Evolutionary conservation across 2,113 vertebrate species (phyloP), one percentile per base, ranked within the genome.

Genomic region (Lampris megalopsis): DNA sequence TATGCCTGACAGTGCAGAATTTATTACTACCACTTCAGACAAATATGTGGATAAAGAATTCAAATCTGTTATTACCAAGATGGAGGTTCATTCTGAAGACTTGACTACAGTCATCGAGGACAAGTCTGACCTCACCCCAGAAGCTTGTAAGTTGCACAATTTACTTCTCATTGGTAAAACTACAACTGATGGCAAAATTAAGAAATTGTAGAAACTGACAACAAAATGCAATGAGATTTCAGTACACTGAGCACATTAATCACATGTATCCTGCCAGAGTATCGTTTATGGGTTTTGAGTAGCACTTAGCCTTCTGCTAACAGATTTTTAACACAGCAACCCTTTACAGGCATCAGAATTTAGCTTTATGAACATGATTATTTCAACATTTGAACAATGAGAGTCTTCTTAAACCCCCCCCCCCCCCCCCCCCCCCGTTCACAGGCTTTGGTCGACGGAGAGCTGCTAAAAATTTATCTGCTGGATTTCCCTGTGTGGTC

Each of bases 401-500:
- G 24, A 24, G 24, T 24, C 24, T 24, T 24, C 24, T 24, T 24
- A 24, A 24, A 24, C 24, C 43, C 43, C 43, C 43, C 43, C 7
- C 7, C 7, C 43, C 38, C 59, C 43, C 10, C 6, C 47, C 5
- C 36, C 36, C 43, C 49, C 41, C 47, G 11, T 45, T 57, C 7
- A 38, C 53, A 91, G 89, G 75, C 42, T 83, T 89, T 63, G 84
- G 84, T 24, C 45, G 7, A 38, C 35, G 85, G 47, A 71, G 63
- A 47, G 62, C 73, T 63, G 82, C 92, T 71, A 83, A 89, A 75
- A 91, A 80, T 49, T 92, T 93, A 83, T 52, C 85, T 41, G 85
- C 94, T 75, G 95, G 94, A 65, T 95, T 92, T 6, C 86, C 90
- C 9, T 96, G 94, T 59, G 83, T 94, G 56, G 91, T 95, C 60